Conservation (phyloP, 2,113 vertebrate species). For the Callipepla californica region DNA sequence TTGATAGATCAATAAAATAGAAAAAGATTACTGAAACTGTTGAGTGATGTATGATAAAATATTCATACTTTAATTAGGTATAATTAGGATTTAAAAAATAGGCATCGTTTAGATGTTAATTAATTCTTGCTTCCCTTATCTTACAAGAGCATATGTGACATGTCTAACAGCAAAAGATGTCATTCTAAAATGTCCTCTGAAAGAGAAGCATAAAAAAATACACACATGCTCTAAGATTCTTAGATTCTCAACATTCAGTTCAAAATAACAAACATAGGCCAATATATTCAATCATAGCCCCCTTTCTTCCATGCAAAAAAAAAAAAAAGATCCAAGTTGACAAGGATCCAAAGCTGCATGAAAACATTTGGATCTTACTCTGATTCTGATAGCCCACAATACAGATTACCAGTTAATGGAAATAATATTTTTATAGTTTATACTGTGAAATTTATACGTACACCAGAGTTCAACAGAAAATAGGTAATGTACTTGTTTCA, state of each 20-base stretch:
- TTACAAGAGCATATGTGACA: neutral
- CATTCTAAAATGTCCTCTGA: neutral
- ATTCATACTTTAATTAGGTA: slow-evolving; percentile 36
- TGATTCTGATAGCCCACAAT: neutral
- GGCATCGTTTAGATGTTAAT: slow-evolving; percentile 27
- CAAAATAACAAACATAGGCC: neutral
- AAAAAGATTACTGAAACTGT: neutral
- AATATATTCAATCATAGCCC: neutral
- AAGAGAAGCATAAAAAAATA: neutral
- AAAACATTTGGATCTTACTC: neutral
- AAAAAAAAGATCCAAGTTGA: neutral
- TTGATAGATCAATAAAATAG: neutral
- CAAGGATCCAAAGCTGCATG: neutral
- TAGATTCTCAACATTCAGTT: neutral
- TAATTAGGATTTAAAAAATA: slow-evolving; percentile 49
- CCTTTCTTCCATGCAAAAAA: neutral
- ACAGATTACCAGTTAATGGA: neutral
- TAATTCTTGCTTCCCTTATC: slow-evolving; percentile 42
- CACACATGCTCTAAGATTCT: neutral
- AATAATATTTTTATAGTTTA: neutral
- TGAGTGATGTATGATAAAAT: neutral
- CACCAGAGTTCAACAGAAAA: neutral
- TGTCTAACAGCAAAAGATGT: neutral
- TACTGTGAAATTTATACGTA: neutral
- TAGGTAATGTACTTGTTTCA: neutral